These are phyloP conservation scores for Diadumene lineata DNA, from an alignment of 92 coral and sea anemone genomes.

Conservation along the genomic window DNA sequence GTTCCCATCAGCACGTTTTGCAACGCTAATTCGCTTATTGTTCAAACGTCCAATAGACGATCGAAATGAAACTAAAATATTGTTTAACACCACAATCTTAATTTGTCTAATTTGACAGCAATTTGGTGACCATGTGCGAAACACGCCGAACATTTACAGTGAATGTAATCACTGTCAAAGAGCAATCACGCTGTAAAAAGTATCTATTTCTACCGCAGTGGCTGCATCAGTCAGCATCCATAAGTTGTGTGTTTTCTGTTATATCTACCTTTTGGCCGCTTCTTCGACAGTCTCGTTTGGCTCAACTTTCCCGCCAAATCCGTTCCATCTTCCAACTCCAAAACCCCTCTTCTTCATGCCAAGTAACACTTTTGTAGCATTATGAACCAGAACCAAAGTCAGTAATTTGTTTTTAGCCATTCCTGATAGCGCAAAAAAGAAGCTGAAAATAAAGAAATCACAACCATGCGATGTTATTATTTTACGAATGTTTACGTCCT, in stretches of 20 bases:
- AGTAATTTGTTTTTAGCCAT: conserved; percentile 80
- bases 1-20: no score
- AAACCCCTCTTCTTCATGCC: conserved; percentile 99
- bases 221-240: background rate
- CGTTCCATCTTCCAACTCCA: conserved; percentile 98
- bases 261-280: conserved; percentile 45
- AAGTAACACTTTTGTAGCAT: conserved; percentile 59
- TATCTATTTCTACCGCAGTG: no score
- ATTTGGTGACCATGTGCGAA: no score
- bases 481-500: background rate
- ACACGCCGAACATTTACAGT: no score
- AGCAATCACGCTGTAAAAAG: no score
- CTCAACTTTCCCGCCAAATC: conserved; percentile 99
- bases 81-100: no score
- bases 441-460: background rate
- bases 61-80: no score
- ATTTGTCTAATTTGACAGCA: no score
- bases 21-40: no score
- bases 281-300: conserved; percentile 72
- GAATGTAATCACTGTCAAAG: no score
- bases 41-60: no score
- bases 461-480: background rate
- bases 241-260: no score
- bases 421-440: background rate
- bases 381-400: conserved; percentile 78